Evolutionary conservation across 1,140 invertebrate genomes (phyloP), one percentile per base, ranked within the genome.

Genomic region (Nylanderia fulva): DNA sequence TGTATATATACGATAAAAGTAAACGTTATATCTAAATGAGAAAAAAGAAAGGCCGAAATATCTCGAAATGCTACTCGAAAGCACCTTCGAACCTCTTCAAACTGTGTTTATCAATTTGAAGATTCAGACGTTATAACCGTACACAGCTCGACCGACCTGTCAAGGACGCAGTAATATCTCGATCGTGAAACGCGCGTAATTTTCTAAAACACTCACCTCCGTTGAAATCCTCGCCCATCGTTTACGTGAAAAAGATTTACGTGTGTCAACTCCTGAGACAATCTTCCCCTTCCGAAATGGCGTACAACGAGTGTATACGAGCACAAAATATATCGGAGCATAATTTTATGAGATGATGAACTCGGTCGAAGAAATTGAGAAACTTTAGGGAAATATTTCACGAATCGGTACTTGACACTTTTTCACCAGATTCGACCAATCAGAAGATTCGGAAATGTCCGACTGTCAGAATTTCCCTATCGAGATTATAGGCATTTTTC

Each of bases 161-260:
- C 39, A 72, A 74, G 29, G 83, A 90, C 72, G 76, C 85, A 83
- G 61, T 83, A 87, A 89, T 27, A 8, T 72, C 39, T 21, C 24
- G 58, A 75, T 15, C 24, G 15, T 48, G 15, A 4, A 7, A 18
- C 15, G 24, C 4, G 6, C 21, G 45, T 56, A 18, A 4, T 1
- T n/a, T 9, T 27, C 18, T 39, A 0, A 27, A 52, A 71, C 45
- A 76, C 92, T 91, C 86, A 94, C 94, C 94, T 90, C 94, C 94
- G 79, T 94, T 94, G 29, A 93, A 94, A 85, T 94, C 94, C 80
- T 94, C 94, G 33, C 94, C 94, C 94, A 94, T 94, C 74, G 72
- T 92, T 64, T 24, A 18, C 29, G 21, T 64, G 13, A 33, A 71
- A 11, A 56, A 45, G 33, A 24, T n/a, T 33, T 61, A 9, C 27